Base-by-base conservation (phyloP, 2,113 vertebrate genomes). In the Potamarius usumacintae region DNA sequence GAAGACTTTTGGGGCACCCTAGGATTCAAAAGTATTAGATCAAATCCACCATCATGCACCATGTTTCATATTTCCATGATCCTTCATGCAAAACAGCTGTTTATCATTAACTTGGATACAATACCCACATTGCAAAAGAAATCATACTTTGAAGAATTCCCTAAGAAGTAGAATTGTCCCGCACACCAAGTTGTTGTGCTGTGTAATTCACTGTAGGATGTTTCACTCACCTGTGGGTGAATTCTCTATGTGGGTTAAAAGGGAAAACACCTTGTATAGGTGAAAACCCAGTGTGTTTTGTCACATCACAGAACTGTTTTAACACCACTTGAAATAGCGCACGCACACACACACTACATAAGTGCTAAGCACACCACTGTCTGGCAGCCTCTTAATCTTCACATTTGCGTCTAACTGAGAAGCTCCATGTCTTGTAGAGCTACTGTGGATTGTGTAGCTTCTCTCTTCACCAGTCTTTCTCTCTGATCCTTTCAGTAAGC, bases 221-320 rank as follows among this genome's bases (percentile, higher is more conserved):
- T 84, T 88, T 88, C 86, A 78, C 72, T 78, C 86, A 88, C 86
- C 86, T 88, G 86, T 88, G 52, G 86, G 86, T 88, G 72, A 84
- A 88, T 88, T 88, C 69, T 88, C 22, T 87, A 48, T 84, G 86
- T 87, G 86, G 82, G 82, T 78, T 14, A 78, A 84, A 67, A 58
- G 86, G 86, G 86, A 78, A 87, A 84, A 78, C 86, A 88, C 86
- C 86, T 48, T n/a, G 7, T 18, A 65, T 84, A 84, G 86, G 86
- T 88, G 25, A 88, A 88, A 78, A 83, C 86, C 86, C 82, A 53
- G 67, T 25, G 30, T 82, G 14, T 77, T 60, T n/a, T 84, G 72
- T 18, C 58, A 57, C 34, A 83, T 87, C n/a, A 88, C 79, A 84
- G 86, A 25, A 72, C 55, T 52, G 55, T 18, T 84, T 88, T 15